Percentiles rank a stretch among this genome's conserved stretches.
Conservation (phyloP, 2,797 vertebrate genomes). For the Gila robusta region DNA sequence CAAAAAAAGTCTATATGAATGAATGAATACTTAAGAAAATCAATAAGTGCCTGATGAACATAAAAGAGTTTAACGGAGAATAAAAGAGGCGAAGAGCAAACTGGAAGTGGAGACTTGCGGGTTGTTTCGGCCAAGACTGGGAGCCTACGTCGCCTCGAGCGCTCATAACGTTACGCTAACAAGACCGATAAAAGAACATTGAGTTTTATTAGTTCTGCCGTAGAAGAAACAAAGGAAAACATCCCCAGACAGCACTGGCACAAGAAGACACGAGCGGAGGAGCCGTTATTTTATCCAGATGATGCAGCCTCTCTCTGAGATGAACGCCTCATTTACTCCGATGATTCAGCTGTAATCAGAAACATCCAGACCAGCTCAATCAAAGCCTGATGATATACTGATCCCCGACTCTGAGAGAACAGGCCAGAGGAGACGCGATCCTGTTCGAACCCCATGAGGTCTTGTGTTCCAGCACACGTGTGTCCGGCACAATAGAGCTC, state of each 20-base stretch:
- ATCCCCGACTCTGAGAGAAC: constrained; percentile 62
- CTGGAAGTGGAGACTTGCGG: constrained; percentile 19
- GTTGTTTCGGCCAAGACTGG: constrained; percentile 46
- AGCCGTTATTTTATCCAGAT: constrained; percentile 78
- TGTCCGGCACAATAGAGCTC: not conserved
- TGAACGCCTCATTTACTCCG: constrained; percentile 72
- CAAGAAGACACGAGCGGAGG: constrained; percentile 67
- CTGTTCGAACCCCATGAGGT: constrained; percentile 6
- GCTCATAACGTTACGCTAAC: constrained; percentile 63
- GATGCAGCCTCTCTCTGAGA: constrained; percentile 70
- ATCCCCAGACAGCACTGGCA: constrained; percentile 72
- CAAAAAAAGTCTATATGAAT: not conserved
- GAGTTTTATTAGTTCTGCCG: constrained; percentile 70
- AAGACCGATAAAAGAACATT: constrained; percentile 70
- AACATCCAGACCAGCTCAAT: constrained; percentile 61
- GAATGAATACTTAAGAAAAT: not conserved
- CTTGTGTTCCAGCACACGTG: not conserved
- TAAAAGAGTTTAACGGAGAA: constrained; percentile 14
- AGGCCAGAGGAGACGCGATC: constrained; percentile 11
- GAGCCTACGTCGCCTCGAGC: constrained; percentile 56
- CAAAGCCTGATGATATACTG: constrained; percentile 69
- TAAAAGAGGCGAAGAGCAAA: constrained; percentile 18
- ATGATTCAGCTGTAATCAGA: constrained; percentile 75
- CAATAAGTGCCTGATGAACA: not conserved
- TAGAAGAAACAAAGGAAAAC: constrained; percentile 72